Percentiles rank a stretch among this genome's conserved stretches.
Conservation (phyloP, 2,113 vertebrate species). For the Phyllopteryx taeniolatus region DNA sequence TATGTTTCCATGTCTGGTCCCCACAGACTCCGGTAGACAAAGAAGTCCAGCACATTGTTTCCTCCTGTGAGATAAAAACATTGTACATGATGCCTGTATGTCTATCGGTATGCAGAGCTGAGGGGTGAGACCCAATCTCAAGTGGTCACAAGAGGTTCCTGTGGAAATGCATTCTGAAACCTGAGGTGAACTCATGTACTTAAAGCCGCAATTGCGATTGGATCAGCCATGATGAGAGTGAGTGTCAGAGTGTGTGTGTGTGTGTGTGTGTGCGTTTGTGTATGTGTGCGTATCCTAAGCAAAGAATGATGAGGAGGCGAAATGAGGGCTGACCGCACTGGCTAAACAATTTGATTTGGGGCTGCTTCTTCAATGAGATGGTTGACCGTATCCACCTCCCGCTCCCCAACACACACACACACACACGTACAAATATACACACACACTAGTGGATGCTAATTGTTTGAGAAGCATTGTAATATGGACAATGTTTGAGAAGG, state of each 20-base stretch:
- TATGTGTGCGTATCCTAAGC: slow-evolving; percentile 14
- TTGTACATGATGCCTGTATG: neutral
- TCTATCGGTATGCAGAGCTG: neutral
- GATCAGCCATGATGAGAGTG: neutral
- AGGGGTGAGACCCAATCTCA: slow-evolving; percentile 7
- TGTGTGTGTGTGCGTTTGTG: slow-evolving; percentile 22
- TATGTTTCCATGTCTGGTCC: neutral
- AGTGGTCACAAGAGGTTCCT: slow-evolving; percentile 4
- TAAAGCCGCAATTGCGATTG: slow-evolving; percentile 6
- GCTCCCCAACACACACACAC: slow-evolving; percentile 11
- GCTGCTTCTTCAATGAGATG: slow-evolving; percentile 51
- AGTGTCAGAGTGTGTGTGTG: neutral
- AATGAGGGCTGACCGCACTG: slow-evolving; percentile 39
- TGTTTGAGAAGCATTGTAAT: slow-evolving; percentile 70
- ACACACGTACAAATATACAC: slow-evolving; percentile 14
- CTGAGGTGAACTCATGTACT: slow-evolving; percentile 4
- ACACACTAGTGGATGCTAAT: slow-evolving; percentile 67
- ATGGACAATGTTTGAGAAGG: slow-evolving; percentile 58
- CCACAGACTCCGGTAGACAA: neutral
- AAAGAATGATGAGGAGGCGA: slow-evolving; percentile 45
- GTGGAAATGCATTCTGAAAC: slow-evolving; percentile 7
- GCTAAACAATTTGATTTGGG: slow-evolving; percentile 67
- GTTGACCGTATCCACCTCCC: slow-evolving; percentile 39
- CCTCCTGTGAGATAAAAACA: neutral
- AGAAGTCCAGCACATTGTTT: slow-evolving; percentile 16